Percentiles rank a stretch among this genome's conserved stretches.
These are phyloP conservation scores for Aphis craccivora DNA, from an alignment of 1,140 invertebrate species.

Conservation along the genomic window DNA sequence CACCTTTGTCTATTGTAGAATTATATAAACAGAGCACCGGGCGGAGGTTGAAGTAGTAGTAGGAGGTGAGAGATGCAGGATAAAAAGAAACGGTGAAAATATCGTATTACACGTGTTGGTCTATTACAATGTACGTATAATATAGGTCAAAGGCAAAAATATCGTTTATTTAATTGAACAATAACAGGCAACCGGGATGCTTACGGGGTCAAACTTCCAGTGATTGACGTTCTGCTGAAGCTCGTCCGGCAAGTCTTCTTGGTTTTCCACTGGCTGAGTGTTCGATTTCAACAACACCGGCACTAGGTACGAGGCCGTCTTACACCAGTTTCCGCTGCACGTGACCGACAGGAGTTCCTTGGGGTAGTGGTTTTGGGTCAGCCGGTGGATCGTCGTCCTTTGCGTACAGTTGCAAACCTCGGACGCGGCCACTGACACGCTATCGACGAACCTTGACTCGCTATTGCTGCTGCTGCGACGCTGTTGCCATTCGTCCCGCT, in stretches of 20 bases:
- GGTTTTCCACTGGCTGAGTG: neutral
- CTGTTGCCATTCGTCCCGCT: neutral
- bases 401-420: neutral
- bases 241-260: neutral
- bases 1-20: neutral
- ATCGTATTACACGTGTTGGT: neutral
- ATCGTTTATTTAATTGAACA: constrained; percentile 11
- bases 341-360: neutral
- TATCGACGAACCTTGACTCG: neutral
- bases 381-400: neutral
- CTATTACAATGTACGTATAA: neutral
- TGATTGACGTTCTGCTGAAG: neutral
- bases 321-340: neutral
- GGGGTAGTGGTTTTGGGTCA: neutral
- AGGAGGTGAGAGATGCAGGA: neutral
- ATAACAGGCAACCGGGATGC: neutral
- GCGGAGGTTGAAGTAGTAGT: neutral
- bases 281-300: neutral
- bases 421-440: neutral
- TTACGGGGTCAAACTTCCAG: neutral
- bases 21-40: neutral
- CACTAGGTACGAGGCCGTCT: neutral
- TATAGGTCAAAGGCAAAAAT: constrained; percentile 9
- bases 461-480: too few relatives aligned
- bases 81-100: neutral